Evolutionary conservation across 2,797 vertebrate species (phyloP).

Genomic region (Simalia tracyae): DNA sequence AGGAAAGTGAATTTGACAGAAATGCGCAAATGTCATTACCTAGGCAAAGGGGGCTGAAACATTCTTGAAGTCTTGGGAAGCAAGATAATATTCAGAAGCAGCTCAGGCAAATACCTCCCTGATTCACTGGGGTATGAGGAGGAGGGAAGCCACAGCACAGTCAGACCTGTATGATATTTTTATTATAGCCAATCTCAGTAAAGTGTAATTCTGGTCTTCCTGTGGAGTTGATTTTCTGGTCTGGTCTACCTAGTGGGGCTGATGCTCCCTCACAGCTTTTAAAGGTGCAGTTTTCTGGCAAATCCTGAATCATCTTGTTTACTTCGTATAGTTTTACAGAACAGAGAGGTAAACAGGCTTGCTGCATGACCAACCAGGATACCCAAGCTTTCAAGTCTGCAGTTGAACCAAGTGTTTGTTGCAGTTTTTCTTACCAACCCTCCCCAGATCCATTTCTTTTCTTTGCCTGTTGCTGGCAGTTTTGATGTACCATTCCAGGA

Average conservation of each 20-base stretch:
- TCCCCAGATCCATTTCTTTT: background rate
- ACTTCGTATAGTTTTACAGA: background rate
- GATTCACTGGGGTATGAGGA: background rate
- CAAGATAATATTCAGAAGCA: background rate
- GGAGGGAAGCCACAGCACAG: background rate
- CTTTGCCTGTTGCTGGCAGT: background rate
- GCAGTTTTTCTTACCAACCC: background rate
- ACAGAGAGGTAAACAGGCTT: background rate
- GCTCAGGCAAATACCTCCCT: background rate
- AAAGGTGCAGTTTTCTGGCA: background rate
- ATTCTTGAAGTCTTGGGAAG: background rate
- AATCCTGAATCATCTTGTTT: background rate
- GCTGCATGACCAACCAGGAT: background rate
- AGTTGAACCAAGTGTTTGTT: background rate
- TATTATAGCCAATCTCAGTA: background rate
- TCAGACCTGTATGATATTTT: background rate
- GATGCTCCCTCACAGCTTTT: background rate
- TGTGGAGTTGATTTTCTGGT: background rate
- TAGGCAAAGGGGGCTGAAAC: background rate
- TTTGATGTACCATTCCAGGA: background rate
- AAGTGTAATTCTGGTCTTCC: background rate
- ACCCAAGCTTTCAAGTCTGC: background rate
- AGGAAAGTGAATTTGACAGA: background rate
- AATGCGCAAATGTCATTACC: background rate
- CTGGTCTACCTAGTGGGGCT: background rate